phyloP scores from a whole-genome alignment of 1,140 invertebrate species.

The Temnothorax longispinosus region DNA sequence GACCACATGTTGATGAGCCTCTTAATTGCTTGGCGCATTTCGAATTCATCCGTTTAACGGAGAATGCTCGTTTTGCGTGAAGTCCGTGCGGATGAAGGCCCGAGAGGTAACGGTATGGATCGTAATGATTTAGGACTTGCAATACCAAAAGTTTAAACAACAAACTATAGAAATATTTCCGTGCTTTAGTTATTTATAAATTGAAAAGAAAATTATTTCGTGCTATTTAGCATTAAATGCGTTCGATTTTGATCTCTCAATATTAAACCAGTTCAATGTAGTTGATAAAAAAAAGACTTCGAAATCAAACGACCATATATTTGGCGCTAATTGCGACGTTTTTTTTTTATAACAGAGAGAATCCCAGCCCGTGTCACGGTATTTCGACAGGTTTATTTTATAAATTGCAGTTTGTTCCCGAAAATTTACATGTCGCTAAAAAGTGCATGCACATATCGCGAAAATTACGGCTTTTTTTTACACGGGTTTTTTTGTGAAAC shows the following conservation, averaged over 20 bases:
- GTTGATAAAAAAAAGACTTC: neutral
- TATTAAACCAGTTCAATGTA: neutral
- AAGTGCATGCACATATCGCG: neutral
- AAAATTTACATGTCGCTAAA: neutral
- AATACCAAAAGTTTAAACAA: neutral
- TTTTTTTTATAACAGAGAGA: neutral
- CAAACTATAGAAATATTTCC: neutral
- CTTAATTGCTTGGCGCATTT: conserved; percentile 28
- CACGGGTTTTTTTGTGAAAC: neutral
- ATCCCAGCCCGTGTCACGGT: no score
- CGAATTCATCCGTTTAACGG: neutral
- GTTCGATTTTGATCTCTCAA: neutral
- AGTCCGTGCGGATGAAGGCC: neutral
- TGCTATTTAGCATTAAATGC: neutral
- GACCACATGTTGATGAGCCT: conserved; percentile 16
- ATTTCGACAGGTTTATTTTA: neutral
- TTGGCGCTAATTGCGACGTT: neutral
- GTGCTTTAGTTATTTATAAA: neutral
- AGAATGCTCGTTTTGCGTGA: neutral
- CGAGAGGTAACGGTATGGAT: neutral
- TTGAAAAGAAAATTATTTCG: neutral
- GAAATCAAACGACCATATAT: neutral
- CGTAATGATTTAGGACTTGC: neutral
- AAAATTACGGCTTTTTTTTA: neutral
- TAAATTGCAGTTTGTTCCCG: neutral